Evolutionary conservation across 2,113 vertebrate genomes (phyloP), one percentile per base, ranked within the genome.

Genomic region (Oncorhynchus clarkii): DNA sequence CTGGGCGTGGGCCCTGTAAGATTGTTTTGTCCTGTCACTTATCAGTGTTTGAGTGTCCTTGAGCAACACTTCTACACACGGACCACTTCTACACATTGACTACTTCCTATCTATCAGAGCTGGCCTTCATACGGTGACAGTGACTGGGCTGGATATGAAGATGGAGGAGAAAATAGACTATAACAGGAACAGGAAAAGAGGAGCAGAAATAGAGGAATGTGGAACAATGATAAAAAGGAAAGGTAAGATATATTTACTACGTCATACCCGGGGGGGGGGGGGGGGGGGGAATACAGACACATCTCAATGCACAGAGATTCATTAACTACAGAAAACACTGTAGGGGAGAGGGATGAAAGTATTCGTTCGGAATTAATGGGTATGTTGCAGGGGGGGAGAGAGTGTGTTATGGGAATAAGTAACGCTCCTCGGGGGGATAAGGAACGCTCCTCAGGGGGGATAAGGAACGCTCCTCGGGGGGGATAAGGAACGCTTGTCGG

Each of bases 101-200:
- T 45, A 45, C 39, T 11, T 9, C 39, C 39, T 45, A 45, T 11
- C 8, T 8, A 9, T 45, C 39, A 45, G 62, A 12, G 6, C 54
- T 83, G 82, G 34, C 84, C 83, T 89, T 83, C 72, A 78, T 60
- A 6, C 27, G 22, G 62, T 67, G 31, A 71, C 34, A 45, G 39
- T 45, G 39, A 45, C 9, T 16, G 51, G 67, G 2, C 16, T 22
- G 67, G 7, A 45, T n/a, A 70, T 70, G 34, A 34, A 70, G 39
- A 70, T 48, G 39, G 5, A 60, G 9, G 0, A 45, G 49, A 67
- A 45, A 45, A 45, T 45, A 45, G 9, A 45, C 39, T 45, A 1
- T 2, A 45, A 45, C 39, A 45, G 39, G 39, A 11, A 45, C 39
- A 45, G 39, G 39, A 45, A 45, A 45, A 45, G 39, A 45, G 39